These are phyloP conservation scores for Silurus lanzhouensis DNA, from an alignment of 2,797 vertebrate genomes.

Conservation along the genomic window DNA sequence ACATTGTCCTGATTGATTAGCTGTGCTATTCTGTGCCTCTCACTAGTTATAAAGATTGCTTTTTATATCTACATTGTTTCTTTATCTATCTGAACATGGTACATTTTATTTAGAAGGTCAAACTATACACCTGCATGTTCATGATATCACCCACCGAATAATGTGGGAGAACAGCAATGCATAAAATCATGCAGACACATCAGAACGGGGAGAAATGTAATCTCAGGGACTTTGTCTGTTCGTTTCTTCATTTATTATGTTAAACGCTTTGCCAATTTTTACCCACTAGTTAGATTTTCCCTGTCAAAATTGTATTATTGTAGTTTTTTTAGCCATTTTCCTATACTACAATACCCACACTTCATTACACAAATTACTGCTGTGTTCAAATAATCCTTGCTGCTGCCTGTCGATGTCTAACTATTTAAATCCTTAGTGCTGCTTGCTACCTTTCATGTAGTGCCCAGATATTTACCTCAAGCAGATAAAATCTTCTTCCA, in stretches of 20 bases:
- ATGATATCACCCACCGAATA: neutral
- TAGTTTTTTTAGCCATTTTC: neutral
- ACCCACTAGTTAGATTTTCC: neutral
- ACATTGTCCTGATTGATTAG: neutral
- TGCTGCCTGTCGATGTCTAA: neutral
- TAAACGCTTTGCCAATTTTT: neutral
- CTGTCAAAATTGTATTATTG: neutral
- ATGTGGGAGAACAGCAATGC: neutral
- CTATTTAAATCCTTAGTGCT: neutral
- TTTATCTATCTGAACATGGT: neutral
- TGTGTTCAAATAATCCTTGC: neutral
- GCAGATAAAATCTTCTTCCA: neutral
- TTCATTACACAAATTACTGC: neutral
- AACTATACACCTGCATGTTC: neutral
- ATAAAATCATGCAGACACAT: neutral
- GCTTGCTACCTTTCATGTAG: neutral
- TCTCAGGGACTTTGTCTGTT: neutral
- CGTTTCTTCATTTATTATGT: neutral
- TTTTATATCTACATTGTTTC: neutral
- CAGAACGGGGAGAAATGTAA: neutral
- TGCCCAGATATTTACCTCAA: neutral
- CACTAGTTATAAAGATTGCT: neutral
- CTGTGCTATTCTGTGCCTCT: neutral
- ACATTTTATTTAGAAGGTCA: neutral
- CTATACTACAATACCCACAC: neutral